Base-by-base conservation (phyloP, 2,888 invertebrate genomes). In the Diachrysia chrysitis region DNA sequence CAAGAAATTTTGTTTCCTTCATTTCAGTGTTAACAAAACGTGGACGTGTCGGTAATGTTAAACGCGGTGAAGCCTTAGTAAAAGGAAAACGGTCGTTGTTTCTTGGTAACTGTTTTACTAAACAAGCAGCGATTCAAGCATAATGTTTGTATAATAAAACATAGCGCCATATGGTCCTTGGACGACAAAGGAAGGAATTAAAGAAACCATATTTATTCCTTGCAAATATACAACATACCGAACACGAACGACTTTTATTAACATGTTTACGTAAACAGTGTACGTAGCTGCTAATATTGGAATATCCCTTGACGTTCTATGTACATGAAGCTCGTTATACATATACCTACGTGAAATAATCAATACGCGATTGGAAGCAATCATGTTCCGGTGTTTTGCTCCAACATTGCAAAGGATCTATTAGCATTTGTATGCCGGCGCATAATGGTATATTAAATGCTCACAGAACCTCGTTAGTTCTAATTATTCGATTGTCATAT, bases 401-500 rank as follows among this genome's bases (percentile, higher is more conserved):
- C 56, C 63, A 58, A 66, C 72, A 70, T 55, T 66, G 61, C 58
- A 70, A 74, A 71, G 73, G 66, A 73, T 63, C 66, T 71, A 76
- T 79, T 74, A 72, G 72, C 72, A 74, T 77, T 76, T 61, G 75
- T 75, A 73, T 71, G 58, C 62, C 46, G 19, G 63, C 64, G 62
- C 62, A 56, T 61, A 46, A 58, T 60, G 57, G 54, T 42, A 29
- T 54, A 68, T 63, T 61, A 57, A 51, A 66, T 56, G 55, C 42
- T 37, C 32, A n/a, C n/a, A 46, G n/a, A 42, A 61, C n/a, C 51
- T 57, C 55, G 60, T 68, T 63, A 48, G 51, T 58, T 48, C 58
- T 59, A 59, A 59, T 59, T 14, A 59, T 59, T 59, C 25, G 29
- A 48, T 32, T 59, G 48, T 42, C 42, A 21, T 51, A 12, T 51